These are phyloP conservation scores for Ectropis grisescens DNA, from an alignment of 1,140 invertebrate genomes.

Conservation along the genomic window DNA sequence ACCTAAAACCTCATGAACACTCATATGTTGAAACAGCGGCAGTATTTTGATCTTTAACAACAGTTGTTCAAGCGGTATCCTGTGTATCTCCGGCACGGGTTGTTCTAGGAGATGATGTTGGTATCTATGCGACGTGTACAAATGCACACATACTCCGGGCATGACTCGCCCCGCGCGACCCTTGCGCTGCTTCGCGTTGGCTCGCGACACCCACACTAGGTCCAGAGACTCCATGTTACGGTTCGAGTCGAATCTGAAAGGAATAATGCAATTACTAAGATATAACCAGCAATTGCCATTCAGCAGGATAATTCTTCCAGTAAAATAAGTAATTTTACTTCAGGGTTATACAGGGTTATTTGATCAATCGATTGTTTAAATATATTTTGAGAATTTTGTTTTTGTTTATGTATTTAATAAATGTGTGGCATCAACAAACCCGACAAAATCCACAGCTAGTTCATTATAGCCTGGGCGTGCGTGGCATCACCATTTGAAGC, in stretches of 20 bases:
- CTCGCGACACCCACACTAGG: slow-evolving; percentile 83
- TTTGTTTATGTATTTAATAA: too few relatives aligned
- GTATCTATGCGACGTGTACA: slow-evolving; percentile 83
- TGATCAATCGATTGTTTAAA: too few relatives aligned
- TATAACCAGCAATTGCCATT: too few relatives aligned
- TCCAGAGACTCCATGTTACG: slow-evolving; percentile 89
- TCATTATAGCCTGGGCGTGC: too few relatives aligned
- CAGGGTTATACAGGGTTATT: too few relatives aligned
- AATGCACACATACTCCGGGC: slow-evolving; percentile 85
- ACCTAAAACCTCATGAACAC: slow-evolving; percentile 78
- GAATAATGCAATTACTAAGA: too few relatives aligned
- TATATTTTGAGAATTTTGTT: too few relatives aligned
- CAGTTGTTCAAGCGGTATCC: slow-evolving; percentile 88
- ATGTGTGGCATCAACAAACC: too few relatives aligned
- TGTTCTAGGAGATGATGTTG: slow-evolving; percentile 70
- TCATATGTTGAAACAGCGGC: slow-evolving; percentile 74
- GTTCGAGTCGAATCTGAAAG: slow-evolving; percentile 78
- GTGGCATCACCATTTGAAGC: too few relatives aligned
- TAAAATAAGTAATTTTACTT: too few relatives aligned
- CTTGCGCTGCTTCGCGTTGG: slow-evolving; percentile 85
- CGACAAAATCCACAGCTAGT: too few relatives aligned
- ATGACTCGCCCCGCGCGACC: slow-evolving; percentile 91
- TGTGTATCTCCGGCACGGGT: slow-evolving; percentile 87
- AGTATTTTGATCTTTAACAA: slow-evolving; percentile 91
- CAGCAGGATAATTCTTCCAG: too few relatives aligned